Percentiles rank a stretch among this genome's conserved stretches.
phyloP scores from a whole-genome alignment of 2,888 invertebrate species.

The Eupithecia abbreviata region DNA sequence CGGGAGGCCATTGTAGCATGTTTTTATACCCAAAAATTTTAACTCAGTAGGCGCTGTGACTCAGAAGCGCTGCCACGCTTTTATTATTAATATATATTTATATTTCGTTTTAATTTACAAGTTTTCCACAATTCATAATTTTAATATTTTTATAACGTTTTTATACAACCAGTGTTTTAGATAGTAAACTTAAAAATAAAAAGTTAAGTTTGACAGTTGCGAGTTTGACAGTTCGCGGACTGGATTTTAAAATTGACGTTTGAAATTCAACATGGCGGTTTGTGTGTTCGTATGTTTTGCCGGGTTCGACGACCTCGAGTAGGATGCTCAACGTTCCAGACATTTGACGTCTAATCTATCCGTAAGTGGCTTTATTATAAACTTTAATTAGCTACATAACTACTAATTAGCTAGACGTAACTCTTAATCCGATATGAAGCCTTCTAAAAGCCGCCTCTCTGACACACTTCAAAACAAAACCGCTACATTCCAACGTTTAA shows the following conservation, averaged over 20 bases:
- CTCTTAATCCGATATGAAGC: constrained; percentile 1
- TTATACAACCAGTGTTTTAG: constrained; percentile 82
- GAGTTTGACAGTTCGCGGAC: constrained; percentile 67
- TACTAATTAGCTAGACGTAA: neutral
- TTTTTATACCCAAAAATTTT: constrained; percentile 85
- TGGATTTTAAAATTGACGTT: constrained; percentile 58
- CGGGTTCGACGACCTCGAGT: constrained; percentile 73
- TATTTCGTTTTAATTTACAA: constrained; percentile 84
- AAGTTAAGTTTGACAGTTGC: constrained; percentile 45
- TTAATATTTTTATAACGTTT: constrained; percentile 84
- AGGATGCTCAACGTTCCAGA: constrained; percentile 80
- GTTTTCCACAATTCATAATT: constrained; percentile 83
- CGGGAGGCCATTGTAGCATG: constrained; percentile 83
- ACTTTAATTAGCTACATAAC: constrained; percentile 1
- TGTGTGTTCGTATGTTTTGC: constrained; percentile 71
- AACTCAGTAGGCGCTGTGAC: constrained; percentile 84
- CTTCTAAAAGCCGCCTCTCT: neutral
- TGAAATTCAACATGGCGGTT: constrained; percentile 75
- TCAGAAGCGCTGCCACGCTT: constrained; percentile 82
- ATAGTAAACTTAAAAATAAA: constrained; percentile 70
- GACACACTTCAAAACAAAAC: constrained; percentile 1
- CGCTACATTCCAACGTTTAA: neutral
- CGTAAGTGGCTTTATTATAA: constrained; percentile 68
- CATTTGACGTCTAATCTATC: constrained; percentile 79
- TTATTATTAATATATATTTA: constrained; percentile 84